These are phyloP conservation scores for Sylvicapra grimmia DNA, from an alignment of 2,113 vertebrate genomes.

Conservation along the genomic window DNA sequence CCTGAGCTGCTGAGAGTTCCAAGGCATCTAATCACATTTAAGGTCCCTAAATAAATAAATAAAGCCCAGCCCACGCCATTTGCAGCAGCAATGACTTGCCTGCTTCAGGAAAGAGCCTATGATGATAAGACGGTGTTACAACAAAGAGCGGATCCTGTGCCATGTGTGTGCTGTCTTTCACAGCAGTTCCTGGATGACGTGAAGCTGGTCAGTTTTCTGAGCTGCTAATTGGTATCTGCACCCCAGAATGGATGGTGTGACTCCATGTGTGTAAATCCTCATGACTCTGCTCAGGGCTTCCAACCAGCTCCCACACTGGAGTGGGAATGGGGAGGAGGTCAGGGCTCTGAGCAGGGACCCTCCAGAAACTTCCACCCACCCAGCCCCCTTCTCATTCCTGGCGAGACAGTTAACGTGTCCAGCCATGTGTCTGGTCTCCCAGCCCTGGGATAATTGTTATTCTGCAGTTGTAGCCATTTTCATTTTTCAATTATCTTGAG, in stretches of 20 bases:
- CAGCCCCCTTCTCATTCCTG: not conserved
- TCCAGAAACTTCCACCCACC: fast-evolving
- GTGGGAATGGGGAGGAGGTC: no score
- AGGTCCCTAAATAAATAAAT: not conserved
- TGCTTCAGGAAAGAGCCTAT: not conserved
- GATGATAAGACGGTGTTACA: not conserved
- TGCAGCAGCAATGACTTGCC: not conserved
- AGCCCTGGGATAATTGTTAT: slow-evolving; percentile 38
- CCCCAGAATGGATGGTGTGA: no score
- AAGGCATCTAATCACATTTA: slow-evolving; percentile 14
- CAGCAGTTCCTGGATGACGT: not conserved
- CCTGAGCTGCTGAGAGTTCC: slow-evolving; percentile 32
- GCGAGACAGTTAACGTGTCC: not conserved
- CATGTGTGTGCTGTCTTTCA: not conserved
- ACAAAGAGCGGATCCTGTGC: not conserved
- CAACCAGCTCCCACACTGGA: not conserved
- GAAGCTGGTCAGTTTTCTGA: not conserved
- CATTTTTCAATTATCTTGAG: slow-evolving; percentile 60
- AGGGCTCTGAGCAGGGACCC: not conserved
- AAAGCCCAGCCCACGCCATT: not conserved
- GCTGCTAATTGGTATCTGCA: not conserved
- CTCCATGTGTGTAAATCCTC: fast-evolving
- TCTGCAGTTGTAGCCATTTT: slow-evolving; percentile 36
- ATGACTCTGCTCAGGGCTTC: not conserved
- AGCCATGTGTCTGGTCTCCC: not conserved